phyloP scores from a whole-genome alignment of 2,888 invertebrate genomes.

The Lampropteryx suffumata region DNA sequence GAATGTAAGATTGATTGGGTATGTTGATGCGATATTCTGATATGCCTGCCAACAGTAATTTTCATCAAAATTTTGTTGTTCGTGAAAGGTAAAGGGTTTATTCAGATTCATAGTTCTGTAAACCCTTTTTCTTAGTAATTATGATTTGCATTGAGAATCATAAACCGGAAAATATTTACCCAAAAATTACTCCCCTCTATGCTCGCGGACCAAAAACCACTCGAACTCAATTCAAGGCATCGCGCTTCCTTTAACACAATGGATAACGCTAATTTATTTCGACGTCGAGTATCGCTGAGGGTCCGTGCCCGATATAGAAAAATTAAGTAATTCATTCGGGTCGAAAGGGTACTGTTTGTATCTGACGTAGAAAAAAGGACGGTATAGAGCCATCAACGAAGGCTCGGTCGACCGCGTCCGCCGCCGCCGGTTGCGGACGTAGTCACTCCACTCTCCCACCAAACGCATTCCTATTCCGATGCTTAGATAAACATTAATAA shows the following conservation, averaged over 20 bases:
- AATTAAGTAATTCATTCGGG: slow-evolving; percentile 80
- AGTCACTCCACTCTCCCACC: slow-evolving; percentile 54
- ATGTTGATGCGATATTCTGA: neutral
- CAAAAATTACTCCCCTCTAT: slow-evolving; percentile 47
- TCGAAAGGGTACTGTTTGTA: slow-evolving; percentile 77
- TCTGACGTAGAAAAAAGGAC: slow-evolving; percentile 73
- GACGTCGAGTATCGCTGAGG: slow-evolving; percentile 63
- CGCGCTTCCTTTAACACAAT: slow-evolving; percentile 58
- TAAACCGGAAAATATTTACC: slow-evolving; percentile 48
- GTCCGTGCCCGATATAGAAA: slow-evolving; percentile 66
- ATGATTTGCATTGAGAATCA: slow-evolving; percentile 32
- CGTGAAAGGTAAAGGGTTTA: neutral
- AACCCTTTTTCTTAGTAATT: slow-evolving; percentile 15
- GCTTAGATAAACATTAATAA: slow-evolving; percentile 78
- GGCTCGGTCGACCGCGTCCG: slow-evolving; percentile 67
- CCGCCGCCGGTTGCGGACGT: slow-evolving; percentile 35
- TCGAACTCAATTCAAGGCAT: slow-evolving; percentile 55
- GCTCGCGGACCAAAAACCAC: slow-evolving; percentile 54
- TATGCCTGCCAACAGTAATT: neutral
- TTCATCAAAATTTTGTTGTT: neutral
- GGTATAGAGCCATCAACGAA: slow-evolving; percentile 64
- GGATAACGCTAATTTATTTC: slow-evolving; percentile 72
- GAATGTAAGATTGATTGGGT: slow-evolving; percentile 26
- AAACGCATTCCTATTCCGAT: slow-evolving; percentile 73
- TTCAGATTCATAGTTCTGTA: slow-evolving; percentile 6